Percentiles rank a stretch among this genome's conserved stretches.
Conservation (phyloP, 2,888 invertebrate species). For the Pterobdella sp. region DNA sequence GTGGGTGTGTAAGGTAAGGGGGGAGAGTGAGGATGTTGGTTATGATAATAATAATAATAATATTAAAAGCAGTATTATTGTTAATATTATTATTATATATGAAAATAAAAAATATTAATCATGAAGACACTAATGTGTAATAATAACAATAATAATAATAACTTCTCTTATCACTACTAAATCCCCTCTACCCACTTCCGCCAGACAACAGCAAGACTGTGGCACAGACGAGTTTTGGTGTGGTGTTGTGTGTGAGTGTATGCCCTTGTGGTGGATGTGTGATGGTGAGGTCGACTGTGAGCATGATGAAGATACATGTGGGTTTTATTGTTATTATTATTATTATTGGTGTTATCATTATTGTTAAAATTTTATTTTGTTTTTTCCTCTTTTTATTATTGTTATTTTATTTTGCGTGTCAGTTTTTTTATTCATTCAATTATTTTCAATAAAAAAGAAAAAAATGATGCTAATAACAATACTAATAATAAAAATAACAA, state of each 20-base stretch:
- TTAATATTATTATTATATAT: neutral
- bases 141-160: neutral
- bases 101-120: no score
- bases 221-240: neutral
- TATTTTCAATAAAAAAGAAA: neutral
- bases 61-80: neutral
- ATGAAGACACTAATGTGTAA: no score
- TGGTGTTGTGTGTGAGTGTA: neutral
- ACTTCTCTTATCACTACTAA: constrained; percentile 1
- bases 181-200: neutral
- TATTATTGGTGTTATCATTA: neutral
- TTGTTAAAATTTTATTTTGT: no score
- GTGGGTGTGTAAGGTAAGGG: neutral
- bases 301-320: neutral
- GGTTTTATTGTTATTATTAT: neutral
- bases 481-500: constrained; percentile 1
- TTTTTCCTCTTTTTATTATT: no score
- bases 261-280: neutral
- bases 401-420: no score
- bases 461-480: constrained; percentile 20
- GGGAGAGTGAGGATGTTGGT: neutral
- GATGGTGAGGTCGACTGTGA: neutral
- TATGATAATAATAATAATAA: neutral
- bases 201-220: neutral
- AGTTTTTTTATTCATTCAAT: no score